Base-by-base conservation (phyloP, 2,113 vertebrate species). In the Tympanuchus pallidicinctus region DNA sequence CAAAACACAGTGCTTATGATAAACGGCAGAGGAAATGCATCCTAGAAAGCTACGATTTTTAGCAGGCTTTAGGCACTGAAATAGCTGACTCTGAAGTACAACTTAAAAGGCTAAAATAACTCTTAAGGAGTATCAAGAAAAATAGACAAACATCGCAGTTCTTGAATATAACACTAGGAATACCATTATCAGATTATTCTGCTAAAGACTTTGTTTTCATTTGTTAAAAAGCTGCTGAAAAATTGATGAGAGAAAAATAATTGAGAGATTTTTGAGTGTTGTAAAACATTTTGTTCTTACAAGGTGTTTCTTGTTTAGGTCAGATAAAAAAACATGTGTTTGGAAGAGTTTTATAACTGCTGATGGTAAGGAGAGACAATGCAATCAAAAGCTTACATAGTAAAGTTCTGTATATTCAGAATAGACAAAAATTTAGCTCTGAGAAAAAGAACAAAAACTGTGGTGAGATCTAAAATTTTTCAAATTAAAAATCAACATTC, bases 141-240 rank as follows among this genome's bases (percentile, higher is more conserved):
- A 92, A 84, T 12, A 83, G 10, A 85, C 25, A 87, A 91, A 5
- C 21, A 50, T 56, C 80, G 22, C 38, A 32, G 24, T 32, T 4
- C 43, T 18, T 79, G 66, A 63, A 89, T 84, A 84, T 30, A 84
- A 5, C 30, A 27, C 71, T 84, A 70, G 56, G 88, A 8, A 66
- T 28, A 57, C 5, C 20, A 45, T 88, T 92, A 66, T 36, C 14
- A 71, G 47, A 93, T 80, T n/a, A 6, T 5, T 79, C 2, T 43
- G 5, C 66, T 57, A 36, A 14, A 89, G 24, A 87, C 10, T 45
- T 64, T 71, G 25, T 57, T 90, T 84, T 75, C 11, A 19, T 61
- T 84, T 24, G n/a, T 96, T 69, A 70, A 93, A 92, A 89, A 66
- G 30, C 47, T 90, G 10, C 11, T 87, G 43, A 90, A 90, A 94